These are phyloP conservation scores for Oenanthe oenanthe DNA, from an alignment of 2,113 vertebrate species.

Conservation along the genomic window DNA sequence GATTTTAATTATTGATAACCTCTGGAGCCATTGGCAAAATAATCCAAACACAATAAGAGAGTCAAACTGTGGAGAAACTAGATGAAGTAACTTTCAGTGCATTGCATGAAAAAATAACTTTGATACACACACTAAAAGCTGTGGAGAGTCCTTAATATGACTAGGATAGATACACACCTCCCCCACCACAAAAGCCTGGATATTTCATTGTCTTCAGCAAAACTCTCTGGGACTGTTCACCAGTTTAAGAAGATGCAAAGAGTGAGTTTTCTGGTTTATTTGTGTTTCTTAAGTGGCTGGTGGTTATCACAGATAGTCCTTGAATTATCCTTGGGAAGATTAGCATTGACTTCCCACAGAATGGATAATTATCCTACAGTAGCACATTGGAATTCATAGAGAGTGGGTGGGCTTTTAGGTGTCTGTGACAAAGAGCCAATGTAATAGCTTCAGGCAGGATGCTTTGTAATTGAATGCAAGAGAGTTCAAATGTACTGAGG, in stretches of 20 bases:
- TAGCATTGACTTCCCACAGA: neutral
- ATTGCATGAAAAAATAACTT: neutral
- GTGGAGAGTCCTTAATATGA: neutral
- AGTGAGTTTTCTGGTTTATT: neutral
- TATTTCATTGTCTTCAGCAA: neutral
- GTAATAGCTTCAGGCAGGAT: conserved; percentile 27
- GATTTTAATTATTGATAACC: neutral
- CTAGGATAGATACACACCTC: neutral
- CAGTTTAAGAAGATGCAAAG: neutral
- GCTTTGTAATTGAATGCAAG: neutral
- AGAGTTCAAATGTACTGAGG: conserved; percentile 11
- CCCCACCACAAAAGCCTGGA: accelerated
- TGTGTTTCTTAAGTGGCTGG: neutral
- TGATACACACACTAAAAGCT: neutral
- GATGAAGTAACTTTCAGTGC: neutral
- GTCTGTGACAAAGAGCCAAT: conserved; percentile 13
- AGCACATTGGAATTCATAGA: neutral
- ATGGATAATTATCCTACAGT: conserved; percentile 2
- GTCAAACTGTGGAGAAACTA: neutral
- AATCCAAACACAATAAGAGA: neutral
- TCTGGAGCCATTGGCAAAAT: neutral
- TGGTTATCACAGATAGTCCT: neutral
- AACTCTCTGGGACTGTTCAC: neutral
- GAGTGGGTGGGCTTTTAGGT: neutral
- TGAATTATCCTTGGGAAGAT: neutral